Evolutionary conservation across 2,888 invertebrate species (phyloP).

Genomic region (Leptopilina syphax): DNA sequence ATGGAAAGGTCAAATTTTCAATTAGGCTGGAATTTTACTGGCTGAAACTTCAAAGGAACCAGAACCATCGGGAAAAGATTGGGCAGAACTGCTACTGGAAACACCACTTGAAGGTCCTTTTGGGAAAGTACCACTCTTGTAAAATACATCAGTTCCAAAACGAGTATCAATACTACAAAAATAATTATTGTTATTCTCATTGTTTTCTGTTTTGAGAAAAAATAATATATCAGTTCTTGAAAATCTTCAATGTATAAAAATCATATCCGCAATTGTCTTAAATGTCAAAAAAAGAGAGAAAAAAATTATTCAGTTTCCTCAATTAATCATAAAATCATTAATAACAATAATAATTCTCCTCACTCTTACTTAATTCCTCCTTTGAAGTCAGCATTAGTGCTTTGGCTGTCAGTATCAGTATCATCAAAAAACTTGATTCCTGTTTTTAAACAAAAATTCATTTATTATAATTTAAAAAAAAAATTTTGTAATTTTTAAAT

Average conservation of each 20-base stretch:
- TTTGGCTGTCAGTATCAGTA: neutral
- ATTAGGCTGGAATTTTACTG: neutral
- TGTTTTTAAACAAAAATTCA: neutral
- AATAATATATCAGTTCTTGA: neutral
- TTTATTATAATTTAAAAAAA: too few species aligned
- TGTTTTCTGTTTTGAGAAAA: conserved; percentile 1
- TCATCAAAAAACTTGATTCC: neutral
- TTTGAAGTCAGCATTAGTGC: neutral
- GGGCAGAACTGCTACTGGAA: neutral
- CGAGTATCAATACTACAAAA: neutral
- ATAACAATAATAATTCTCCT: neutral
- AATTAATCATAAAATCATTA: conserved; percentile 9
- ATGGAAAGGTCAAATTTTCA: neutral
- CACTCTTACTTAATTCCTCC: neutral
- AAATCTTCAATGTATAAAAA: neutral
- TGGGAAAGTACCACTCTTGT: neutral
- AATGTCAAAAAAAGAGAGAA: neutral
- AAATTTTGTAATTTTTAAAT: too few species aligned
- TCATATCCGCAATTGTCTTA: neutral
- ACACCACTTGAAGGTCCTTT: neutral
- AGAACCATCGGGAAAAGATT: conserved; percentile 7
- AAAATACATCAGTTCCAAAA: neutral
- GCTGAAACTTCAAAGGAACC: neutral
- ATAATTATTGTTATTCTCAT: neutral
- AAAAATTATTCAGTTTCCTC: neutral